Percentiles rank a stretch among this genome's conserved stretches.
phyloP scores from a whole-genome alignment of 2,797 vertebrate genomes.

The Varecia variegata region DNA sequence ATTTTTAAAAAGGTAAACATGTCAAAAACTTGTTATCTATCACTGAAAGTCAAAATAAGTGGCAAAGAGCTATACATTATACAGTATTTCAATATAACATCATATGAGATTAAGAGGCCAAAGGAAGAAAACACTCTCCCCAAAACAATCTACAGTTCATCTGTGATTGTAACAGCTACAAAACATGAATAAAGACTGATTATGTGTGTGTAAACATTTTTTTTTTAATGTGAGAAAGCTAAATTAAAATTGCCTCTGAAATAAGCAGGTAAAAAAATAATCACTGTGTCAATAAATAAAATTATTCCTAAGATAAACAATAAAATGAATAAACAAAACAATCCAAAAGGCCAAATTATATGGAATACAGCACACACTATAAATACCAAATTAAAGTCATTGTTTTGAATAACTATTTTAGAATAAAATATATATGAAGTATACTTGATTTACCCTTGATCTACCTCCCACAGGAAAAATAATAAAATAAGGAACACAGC shows the following conservation, averaged over 20 bases:
- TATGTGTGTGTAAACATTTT: background rate
- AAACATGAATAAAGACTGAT: background rate
- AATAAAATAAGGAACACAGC: background rate
- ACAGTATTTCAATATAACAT: background rate
- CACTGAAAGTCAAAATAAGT: background rate
- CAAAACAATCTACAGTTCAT: background rate
- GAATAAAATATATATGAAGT: slow-evolving; percentile 22
- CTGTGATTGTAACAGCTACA: background rate
- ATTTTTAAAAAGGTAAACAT: background rate
- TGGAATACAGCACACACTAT: background rate
- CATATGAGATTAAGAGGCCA: background rate
- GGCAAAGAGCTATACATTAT: background rate
- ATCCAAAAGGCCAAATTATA: background rate
- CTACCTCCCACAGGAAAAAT: background rate
- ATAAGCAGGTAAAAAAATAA: slow-evolving; percentile 22
- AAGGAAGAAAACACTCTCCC: background rate
- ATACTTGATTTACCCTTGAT: background rate
- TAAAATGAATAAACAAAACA: background rate
- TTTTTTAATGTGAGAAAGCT: background rate
- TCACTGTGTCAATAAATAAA: background rate
- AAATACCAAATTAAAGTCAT: background rate
- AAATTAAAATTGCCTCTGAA: slow-evolving; percentile 1
- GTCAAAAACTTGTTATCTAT: background rate
- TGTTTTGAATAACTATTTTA: slow-evolving; percentile 7
- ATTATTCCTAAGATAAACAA: slow-evolving; percentile 20